phyloP scores from a whole-genome alignment of 2,797 vertebrate species.

The Sebastes vulpes region DNA sequence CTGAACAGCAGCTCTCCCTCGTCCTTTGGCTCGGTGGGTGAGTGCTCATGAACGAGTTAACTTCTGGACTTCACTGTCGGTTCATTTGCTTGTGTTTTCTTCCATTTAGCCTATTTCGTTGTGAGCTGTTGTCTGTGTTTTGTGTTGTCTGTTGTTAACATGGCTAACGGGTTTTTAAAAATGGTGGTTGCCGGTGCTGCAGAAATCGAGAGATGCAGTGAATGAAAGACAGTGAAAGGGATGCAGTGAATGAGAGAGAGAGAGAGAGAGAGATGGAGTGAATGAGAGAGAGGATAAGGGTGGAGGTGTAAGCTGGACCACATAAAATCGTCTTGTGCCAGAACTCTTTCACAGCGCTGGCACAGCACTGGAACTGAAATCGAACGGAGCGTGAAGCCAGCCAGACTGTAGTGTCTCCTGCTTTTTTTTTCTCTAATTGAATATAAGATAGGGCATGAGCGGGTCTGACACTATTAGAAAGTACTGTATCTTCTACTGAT shows the following conservation, averaged over 20 bases:
- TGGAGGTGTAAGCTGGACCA: slow-evolving; percentile 75
- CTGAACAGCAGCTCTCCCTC: too few relatives aligned
- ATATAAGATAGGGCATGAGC: neutral
- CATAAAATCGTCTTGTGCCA: slow-evolving; percentile 62
- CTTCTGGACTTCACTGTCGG: too few relatives aligned
- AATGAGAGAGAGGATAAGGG: slow-evolving; percentile 50
- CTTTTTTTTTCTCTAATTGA: slow-evolving; percentile 4
- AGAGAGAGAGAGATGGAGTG: slow-evolving; percentile 14
- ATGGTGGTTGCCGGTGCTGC: too few relatives aligned
- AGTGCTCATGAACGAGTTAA: too few relatives aligned
- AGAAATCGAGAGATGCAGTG: slow-evolving; percentile 16
- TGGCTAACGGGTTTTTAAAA: too few relatives aligned
- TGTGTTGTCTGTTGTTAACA: too few relatives aligned
- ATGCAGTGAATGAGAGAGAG: slow-evolving; percentile 47
- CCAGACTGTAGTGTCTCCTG: slow-evolving; percentile 56
- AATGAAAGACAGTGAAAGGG: slow-evolving; percentile 38
- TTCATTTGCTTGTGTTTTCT: too few relatives aligned
- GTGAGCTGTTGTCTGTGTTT: too few relatives aligned
- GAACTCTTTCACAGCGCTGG: slow-evolving; percentile 45
- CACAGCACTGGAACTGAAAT: slow-evolving; percentile 50
- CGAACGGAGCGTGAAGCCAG: slow-evolving; percentile 49
- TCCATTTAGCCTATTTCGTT: too few relatives aligned
- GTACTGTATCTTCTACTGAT: neutral
- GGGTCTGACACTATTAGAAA: too few relatives aligned
- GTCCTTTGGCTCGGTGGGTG: too few relatives aligned